Evolutionary conservation across 2,113 vertebrate genomes (phyloP), one percentile per base, ranked within the genome.

Genomic region (Scomber scombrus): DNA sequence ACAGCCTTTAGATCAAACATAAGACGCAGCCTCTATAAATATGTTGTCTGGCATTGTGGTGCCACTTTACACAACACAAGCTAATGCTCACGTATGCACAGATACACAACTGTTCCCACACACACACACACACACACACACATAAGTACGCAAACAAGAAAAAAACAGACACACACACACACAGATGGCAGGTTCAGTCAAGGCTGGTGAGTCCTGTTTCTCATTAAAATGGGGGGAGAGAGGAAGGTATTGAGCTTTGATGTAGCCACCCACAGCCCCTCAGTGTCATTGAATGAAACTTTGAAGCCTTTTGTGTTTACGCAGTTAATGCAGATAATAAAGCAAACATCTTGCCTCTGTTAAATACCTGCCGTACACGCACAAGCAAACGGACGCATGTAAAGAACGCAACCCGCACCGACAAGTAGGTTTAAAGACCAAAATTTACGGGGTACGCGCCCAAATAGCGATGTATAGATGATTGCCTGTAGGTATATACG

Each of bases 291-390:
- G 88, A 94, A 90, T 75, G 87, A 87, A 93, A 91, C 92, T 91
- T 93, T 91, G 85, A 94, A 95, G 93, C 89, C 81, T 91, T 92
- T 85, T 92, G 88, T 92, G 91, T 94, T 91, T 93, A 88, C 61
- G 74, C 85, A 87, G 82, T 90, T 91, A 90, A 92, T 88, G 90
- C 78, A 81, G 86, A 93, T 91, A 93, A 94, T 91, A 93, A 93
- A 94, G 90, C 88, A 93, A 94, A 93, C 92, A 95, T 94, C 92
- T 93, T 94, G 92, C 74, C 88, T 94, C 94, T 93, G 93, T 94
- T 94, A 92, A 92, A 88, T 88, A 92, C 90, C 90, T 91, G 87
- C 88, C 46, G 45, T 34, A 51, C 70, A 15, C 71, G 65, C 73
- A 78, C 13, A 67, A 56, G 50, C 58, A 82, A 66, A 65, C 26